Conservation (phyloP, 1,140 invertebrate species). For the Hypsibius dujardini region DNA sequence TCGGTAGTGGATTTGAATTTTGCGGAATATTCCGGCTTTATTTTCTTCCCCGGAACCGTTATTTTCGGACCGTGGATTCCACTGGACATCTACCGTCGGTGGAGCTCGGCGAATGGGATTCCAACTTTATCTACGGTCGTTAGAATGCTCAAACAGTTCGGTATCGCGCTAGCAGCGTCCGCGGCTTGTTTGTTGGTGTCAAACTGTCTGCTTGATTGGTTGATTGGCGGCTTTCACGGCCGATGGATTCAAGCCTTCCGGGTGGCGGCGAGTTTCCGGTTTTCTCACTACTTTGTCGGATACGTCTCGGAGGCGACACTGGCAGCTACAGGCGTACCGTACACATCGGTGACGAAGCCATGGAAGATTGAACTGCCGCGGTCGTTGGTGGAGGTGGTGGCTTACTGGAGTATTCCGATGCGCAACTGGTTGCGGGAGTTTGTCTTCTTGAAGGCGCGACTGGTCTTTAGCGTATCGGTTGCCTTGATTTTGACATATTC, state of each 20-base stretch:
- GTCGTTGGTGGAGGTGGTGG: slow-evolving; percentile 73
- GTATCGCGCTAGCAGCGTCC: too few species aligned
- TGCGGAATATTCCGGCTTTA: slow-evolving; percentile 58
- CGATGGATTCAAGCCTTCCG: slow-evolving; percentile 57
- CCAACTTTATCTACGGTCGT: too few species aligned
- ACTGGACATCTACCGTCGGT: slow-evolving; percentile 48
- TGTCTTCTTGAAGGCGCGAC: slow-evolving; percentile 10
- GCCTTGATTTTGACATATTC: slow-evolving; percentile 68
- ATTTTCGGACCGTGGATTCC: slow-evolving; percentile 78
- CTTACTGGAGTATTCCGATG: slow-evolving; percentile 90
- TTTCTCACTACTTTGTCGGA: slow-evolving; percentile 85
- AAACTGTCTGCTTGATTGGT: slow-evolving; percentile 54
- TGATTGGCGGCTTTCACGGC: slow-evolving; percentile 46
- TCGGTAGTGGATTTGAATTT: slow-evolving; percentile 37
- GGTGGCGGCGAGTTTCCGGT: slow-evolving; percentile 71
- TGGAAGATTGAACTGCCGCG: slow-evolving; percentile 66
- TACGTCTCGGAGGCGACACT: slow-evolving; percentile 59
- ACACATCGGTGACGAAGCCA: slow-evolving; percentile 46
- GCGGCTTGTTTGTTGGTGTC: too few species aligned
- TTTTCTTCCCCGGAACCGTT: slow-evolving; percentile 59
- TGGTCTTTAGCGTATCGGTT: slow-evolving; percentile 46
- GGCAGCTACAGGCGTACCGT: slow-evolving; percentile 41
- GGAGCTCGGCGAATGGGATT: not conserved
- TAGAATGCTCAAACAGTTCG: too few species aligned
- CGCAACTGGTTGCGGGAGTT: slow-evolving; percentile 64